Evolutionary conservation across 1,140 invertebrate species (phyloP).

Genomic region (Sitodiplosis mosellana): DNA sequence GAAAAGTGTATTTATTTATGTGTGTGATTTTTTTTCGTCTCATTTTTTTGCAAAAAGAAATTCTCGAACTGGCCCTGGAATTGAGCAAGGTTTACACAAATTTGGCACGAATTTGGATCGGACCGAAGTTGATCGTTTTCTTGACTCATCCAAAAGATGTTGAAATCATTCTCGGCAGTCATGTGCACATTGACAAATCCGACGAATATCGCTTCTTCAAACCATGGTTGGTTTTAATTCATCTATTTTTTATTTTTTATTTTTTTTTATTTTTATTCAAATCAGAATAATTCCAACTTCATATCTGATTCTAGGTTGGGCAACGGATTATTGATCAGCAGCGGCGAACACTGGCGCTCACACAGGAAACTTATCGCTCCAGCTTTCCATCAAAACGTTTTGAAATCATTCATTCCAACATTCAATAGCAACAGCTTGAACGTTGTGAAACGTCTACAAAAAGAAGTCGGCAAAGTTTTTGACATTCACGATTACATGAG

Average conservation of each 20-base stretch:
- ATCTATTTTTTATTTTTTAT: too few species aligned
- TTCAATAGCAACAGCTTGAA: slow-evolving; percentile 69
- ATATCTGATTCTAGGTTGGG: too few species aligned
- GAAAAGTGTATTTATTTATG: background rate
- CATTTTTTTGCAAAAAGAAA: slow-evolving; percentile 14
- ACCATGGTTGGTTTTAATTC: too few species aligned
- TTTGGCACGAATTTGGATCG: slow-evolving; percentile 40
- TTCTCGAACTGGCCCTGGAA: slow-evolving; percentile 25
- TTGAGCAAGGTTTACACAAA: slow-evolving; percentile 32
- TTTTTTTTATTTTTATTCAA: too few species aligned
- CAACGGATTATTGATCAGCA: slow-evolving; percentile 65
- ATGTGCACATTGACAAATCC: slow-evolving; percentile 66
- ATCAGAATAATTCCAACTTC: too few species aligned
- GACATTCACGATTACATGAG: slow-evolving; percentile 74
- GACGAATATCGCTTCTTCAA: slow-evolving; percentile 65
- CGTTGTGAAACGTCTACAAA: slow-evolving; percentile 44
- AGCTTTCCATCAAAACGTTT: slow-evolving; percentile 79
- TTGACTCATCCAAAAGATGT: slow-evolving; percentile 43
- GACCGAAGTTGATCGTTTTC: slow-evolving; percentile 41
- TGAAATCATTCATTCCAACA: slow-evolving; percentile 71
- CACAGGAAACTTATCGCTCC: slow-evolving; percentile 82
- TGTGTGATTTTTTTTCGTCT: too few species aligned
- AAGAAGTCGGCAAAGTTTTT: slow-evolving; percentile 44
- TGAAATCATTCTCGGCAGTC: slow-evolving; percentile 47
- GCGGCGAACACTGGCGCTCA: slow-evolving; percentile 63